Evolutionary conservation across 2,113 vertebrate species (phyloP).

Genomic region (Anguilla rostrata): DNA sequence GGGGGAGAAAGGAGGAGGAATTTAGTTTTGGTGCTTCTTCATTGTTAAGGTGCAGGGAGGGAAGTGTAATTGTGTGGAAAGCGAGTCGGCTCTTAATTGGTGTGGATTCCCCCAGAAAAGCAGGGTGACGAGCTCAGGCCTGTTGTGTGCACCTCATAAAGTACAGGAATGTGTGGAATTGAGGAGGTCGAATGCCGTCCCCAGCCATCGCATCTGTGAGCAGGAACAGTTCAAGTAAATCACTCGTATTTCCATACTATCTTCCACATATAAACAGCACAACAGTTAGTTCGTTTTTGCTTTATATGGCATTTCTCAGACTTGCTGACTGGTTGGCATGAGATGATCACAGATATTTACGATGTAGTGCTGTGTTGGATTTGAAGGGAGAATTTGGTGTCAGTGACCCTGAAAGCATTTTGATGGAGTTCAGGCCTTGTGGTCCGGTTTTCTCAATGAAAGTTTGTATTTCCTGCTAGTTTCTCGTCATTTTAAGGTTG

Average conservation of each 20-base stretch:
- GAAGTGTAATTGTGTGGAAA: slow-evolving; percentile 29
- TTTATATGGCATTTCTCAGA: not conserved
- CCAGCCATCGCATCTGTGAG: not conserved
- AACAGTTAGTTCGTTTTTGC: too few relatives aligned
- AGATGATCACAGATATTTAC: not conserved
- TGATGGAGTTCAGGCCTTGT: not conserved
- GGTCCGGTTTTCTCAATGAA: not conserved
- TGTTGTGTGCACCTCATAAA: slow-evolving; percentile 67
- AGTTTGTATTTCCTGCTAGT: not conserved
- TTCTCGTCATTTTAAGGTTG: not conserved
- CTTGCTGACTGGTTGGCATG: not conserved
- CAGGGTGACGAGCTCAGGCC: slow-evolving; percentile 68
- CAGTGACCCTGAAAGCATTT: too few relatives aligned
- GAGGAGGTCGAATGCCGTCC: slow-evolving; percentile 14
- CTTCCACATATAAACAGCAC: too few relatives aligned
- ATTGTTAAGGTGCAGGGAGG: not conserved
- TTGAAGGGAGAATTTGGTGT: not conserved
- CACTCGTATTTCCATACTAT: too few relatives aligned
- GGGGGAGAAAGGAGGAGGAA: too few relatives aligned
- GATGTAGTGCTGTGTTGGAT: not conserved
- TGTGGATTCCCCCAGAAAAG: slow-evolving; percentile 54
- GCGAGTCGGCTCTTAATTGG: slow-evolving; percentile 67
- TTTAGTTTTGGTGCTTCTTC: not conserved
- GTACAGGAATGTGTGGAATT: slow-evolving; percentile 73
- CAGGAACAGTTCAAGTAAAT: not conserved